Conservation (phyloP, 2,888 invertebrate genomes). For the Cheilosia scutellata region DNA sequence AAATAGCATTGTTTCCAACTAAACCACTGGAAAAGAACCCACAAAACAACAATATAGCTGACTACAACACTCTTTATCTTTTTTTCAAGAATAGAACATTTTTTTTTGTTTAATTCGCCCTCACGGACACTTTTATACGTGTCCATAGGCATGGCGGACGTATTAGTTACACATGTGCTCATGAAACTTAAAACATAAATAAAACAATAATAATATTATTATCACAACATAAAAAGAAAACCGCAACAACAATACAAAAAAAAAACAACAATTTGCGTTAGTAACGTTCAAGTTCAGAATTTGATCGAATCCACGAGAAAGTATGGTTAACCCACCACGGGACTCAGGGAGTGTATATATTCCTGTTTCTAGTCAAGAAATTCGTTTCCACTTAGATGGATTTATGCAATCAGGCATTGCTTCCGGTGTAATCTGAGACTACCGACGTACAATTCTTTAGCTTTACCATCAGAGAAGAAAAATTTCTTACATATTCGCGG, state of each 20-base stretch:
- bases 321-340: neutral
- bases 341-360: neutral
- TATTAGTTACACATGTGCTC: constrained; percentile 62
- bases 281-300: constrained; percentile 64
- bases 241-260: constrained; percentile 30
- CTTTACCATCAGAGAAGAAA: constrained; percentile 4
- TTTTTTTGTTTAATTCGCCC: constrained; percentile 41
- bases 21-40: constrained; percentile 41
- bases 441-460: constrained; percentile 9
- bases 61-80: neutral
- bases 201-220: constrained; percentile 27
- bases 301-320: constrained; percentile 23
- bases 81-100: constrained; percentile 11
- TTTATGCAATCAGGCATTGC: constrained; percentile 71
- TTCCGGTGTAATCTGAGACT: constrained; percentile 67
- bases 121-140: constrained; percentile 51
- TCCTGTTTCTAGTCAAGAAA: constrained; percentile 35
- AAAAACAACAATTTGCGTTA: constrained; percentile 37
- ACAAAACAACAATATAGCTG: constrained; percentile 30
- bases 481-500: constrained; percentile 6
- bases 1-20: constrained; percentile 7
- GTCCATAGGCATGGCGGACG: constrained; percentile 52
- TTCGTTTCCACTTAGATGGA: constrained; percentile 59
- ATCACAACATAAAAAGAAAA: constrained; percentile 21
- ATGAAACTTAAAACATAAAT: constrained; percentile 28